Conservation (phyloP, 2,113 vertebrate genomes). For the Sigmodon hispidus region DNA sequence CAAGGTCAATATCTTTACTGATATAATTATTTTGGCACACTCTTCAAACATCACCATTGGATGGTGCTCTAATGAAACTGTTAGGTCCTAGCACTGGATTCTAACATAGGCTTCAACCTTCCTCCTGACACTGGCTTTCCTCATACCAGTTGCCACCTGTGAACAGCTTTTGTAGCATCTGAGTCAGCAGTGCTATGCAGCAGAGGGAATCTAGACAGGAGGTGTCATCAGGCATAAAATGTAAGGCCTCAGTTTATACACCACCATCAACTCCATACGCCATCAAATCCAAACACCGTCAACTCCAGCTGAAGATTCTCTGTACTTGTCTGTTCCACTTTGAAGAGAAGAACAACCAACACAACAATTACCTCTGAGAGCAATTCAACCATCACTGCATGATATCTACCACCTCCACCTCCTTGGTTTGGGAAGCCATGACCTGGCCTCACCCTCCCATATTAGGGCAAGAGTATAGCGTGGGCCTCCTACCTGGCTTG, state of each 20-base stretch:
- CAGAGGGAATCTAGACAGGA: too few relatives aligned
- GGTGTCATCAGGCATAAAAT: background rate
- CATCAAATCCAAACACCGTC: too few relatives aligned
- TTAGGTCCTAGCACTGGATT: background rate
- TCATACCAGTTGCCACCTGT: background rate
- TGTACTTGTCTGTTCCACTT: constrained; percentile 93
- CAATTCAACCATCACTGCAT: constrained; percentile 91
- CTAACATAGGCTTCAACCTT: background rate
- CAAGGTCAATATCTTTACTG: background rate
- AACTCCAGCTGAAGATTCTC: constrained; percentile 95
- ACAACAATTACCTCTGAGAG: constrained; percentile 92
- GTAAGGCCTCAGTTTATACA: constrained; percentile 76
- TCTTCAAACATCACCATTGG: background rate
- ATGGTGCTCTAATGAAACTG: background rate
- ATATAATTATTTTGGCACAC: background rate
- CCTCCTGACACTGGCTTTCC: background rate
- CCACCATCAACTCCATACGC: too few relatives aligned
- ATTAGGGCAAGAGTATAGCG: background rate
- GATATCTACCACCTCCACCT: background rate
- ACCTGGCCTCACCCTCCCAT: background rate
- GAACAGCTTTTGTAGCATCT: too few relatives aligned
- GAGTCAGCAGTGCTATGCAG: background rate
- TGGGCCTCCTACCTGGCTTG: background rate
- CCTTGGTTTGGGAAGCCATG: background rate
- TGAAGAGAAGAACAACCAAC: constrained; percentile 92